phyloP scores from a whole-genome alignment of 1,140 invertebrate species.

The Trichomalopsis sarcophagae region DNA sequence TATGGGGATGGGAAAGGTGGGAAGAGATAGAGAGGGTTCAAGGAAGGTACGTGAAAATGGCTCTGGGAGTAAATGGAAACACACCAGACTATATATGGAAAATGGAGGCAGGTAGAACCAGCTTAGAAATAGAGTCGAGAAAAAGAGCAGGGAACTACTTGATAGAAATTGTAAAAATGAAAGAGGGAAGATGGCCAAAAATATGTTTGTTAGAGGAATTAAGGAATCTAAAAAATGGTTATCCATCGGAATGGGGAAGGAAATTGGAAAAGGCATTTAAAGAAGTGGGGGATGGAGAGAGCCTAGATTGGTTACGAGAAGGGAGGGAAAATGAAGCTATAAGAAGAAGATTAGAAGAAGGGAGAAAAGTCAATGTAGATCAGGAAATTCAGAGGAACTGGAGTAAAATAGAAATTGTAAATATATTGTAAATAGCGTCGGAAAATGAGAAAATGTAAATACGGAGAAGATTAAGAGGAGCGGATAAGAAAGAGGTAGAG shows the following conservation, averaged over 20 bases:
- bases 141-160: constrained; percentile 3
- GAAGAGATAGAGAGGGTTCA: constrained; percentile 27
- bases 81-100: constrained; percentile 22
- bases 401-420: neutral
- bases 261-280: no score
- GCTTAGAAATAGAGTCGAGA: neutral
- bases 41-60: constrained; percentile 17
- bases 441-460: neutral
- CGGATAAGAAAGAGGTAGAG: no score
- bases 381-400: neutral
- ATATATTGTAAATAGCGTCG: neutral
- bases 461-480: neutral
- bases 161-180: neutral
- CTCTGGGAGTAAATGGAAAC: neutral
- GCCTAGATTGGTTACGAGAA: constrained; percentile 7
- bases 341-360: neutral
- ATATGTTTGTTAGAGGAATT: no score
- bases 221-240: no score
- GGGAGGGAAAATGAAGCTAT: neutral
- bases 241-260: no score
- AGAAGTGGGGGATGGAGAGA: neutral
- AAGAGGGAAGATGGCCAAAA: no score
- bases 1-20: constrained; percentile 47
- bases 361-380: neutral
- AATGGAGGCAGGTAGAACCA: neutral